phyloP scores from a whole-genome alignment of 2,797 vertebrate genomes.

The Gambusia yucatana region DNA sequence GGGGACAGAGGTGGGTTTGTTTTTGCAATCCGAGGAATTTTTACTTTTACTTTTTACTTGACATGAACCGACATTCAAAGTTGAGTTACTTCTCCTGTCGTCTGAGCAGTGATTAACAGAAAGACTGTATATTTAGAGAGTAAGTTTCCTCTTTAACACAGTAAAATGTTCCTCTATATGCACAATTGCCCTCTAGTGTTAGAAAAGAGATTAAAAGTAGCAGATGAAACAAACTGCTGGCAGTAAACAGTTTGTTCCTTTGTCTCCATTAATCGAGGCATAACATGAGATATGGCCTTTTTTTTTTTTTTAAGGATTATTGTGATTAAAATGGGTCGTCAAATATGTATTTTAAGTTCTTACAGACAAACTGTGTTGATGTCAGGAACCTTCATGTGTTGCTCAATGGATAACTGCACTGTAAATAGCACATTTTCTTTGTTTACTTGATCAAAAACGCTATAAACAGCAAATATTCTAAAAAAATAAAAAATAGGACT shows the following conservation, averaged over 20 bases:
- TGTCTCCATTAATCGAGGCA: too few species aligned
- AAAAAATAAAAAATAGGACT: not conserved
- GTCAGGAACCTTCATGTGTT: not conserved
- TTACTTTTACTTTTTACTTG: not conserved
- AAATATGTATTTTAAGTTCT: not conserved
- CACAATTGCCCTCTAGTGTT: not conserved
- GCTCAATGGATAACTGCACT: not conserved
- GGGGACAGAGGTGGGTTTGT: slow-evolving; percentile 69
- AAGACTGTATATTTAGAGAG: not conserved
- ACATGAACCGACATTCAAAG: not conserved
- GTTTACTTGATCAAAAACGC: not conserved
- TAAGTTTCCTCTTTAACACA: not conserved
- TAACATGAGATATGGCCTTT: too few species aligned
- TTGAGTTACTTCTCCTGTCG: not conserved
- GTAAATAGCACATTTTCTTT: not conserved
- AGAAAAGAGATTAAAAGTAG: too few species aligned
- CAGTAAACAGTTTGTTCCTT: too few species aligned
- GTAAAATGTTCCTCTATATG: not conserved
- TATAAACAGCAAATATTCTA: not conserved
- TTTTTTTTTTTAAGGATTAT: not conserved
- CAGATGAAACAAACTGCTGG: too few species aligned
- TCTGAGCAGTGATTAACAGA: not conserved
- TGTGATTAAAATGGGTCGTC: not conserved
- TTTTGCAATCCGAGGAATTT: not conserved
- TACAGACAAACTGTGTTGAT: not conserved